A percentile compares a stretch with the other conserved stretches of the same genome.
phyloP scores from a whole-genome alignment of 2,888 invertebrate genomes.

The Caenorhabditis macrosperma region DNA sequence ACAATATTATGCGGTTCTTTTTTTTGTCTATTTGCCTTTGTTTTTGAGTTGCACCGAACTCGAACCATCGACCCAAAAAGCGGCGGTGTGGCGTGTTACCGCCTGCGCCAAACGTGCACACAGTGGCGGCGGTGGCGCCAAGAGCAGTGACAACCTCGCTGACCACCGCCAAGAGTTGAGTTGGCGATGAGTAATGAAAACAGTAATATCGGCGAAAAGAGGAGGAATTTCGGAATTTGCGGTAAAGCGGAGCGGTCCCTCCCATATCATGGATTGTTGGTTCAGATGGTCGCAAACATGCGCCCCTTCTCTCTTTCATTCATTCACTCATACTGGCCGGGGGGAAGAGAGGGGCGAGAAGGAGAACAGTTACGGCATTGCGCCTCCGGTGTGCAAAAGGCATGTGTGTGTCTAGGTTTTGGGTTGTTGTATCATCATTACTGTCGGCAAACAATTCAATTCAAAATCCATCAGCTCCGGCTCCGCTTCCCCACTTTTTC shows the following conservation, averaged over 20 bases:
- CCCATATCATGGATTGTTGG: constrained; percentile 19
- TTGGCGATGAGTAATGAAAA: background rate
- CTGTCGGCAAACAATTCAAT: background rate
- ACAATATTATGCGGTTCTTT: constrained; percentile 5
- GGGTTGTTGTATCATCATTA: background rate
- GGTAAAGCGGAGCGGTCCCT: background rate
- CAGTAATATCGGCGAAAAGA: background rate
- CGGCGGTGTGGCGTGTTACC: no score
- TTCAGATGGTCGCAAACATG: constrained; percentile 53
- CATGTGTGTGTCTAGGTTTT: constrained; percentile 17
- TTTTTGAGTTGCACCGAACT: background rate
- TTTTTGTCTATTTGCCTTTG: background rate
- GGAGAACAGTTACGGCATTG: constrained; percentile 30
- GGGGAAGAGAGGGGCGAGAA: no score
- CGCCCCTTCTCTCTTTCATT: constrained; percentile 25
- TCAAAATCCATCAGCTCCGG: no score
- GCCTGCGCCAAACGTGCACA: no score
- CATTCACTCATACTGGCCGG: constrained; percentile 31
- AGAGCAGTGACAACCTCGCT: no score
- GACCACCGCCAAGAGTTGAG: no score
- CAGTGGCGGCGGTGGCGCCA: no score
- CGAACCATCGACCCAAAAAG: no score
- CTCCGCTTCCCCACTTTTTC: no score
- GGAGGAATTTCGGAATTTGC: no score
- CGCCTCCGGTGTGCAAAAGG: constrained; percentile 38